Base-by-base conservation (phyloP, 2,797 vertebrate genomes). In the Onychomys leucogaster region DNA sequence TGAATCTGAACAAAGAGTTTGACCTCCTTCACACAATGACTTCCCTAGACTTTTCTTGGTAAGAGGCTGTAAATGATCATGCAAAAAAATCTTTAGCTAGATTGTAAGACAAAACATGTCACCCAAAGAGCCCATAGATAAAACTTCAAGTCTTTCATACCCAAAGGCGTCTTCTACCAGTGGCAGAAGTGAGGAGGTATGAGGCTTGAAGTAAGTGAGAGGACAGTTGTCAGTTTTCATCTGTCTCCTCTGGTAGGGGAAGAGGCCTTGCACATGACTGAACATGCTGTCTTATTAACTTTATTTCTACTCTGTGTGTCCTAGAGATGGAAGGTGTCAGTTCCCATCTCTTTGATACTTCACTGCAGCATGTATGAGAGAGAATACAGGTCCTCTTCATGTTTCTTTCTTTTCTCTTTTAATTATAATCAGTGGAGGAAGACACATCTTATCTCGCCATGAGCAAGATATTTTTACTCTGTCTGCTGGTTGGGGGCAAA, bases 301-400 rank as follows among this genome's bases (percentile, higher is more conserved):
- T 37, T 75, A 21, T 89, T 92, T 92, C 84, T 87, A 76, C 49
- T 92, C n/a, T 4, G 69, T 43, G 81, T 96, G 94, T 96, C 77
- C 41, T 23, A 7, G 96, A 96, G 95, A 96, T 95, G 88, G 93
- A 84, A 71, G 65, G 16, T 2, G 52, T 96, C 95, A 16, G 5
- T 88, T 96, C 80, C 41, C 87, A 94, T 94, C 91, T 97, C 92
- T 95, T 32, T 98, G 91, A 97, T 87, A 96, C 90, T 14, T 98
- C 97, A 73, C 5, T 37, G 32, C 29, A 46, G 63, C 63, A 13
- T 0, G 34, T 87, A 57, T 85, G 84, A 92, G 77, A 94, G 63
- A 82, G 88, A 16, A 89, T 75, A 59, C 11, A 80, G 41, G 32
- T 81, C 37, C 86, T 97, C 85, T 89, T 85, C 83, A 80, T 29